Conservation (phyloP, 2,888 invertebrate genomes). For the Sussaba pulchella region DNA sequence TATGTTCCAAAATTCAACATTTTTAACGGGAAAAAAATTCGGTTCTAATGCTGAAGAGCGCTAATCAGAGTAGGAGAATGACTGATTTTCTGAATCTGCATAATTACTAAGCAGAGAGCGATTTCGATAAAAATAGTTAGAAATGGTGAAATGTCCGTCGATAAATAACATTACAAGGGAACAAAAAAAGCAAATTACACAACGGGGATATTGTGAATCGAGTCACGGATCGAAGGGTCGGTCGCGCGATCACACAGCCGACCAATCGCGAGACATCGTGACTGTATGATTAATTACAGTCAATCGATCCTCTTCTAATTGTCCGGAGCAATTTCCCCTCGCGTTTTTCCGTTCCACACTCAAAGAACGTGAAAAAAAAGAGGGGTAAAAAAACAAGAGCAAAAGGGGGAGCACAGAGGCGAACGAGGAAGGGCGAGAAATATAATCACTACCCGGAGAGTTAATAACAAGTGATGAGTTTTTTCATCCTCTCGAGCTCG, state of each 20-base stretch:
- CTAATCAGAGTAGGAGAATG: too few species aligned
- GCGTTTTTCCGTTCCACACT: not conserved
- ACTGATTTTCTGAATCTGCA: too few species aligned
- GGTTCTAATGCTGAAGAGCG: too few species aligned
- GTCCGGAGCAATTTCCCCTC: not conserved
- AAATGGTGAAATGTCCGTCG: too few species aligned
- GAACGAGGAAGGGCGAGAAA: conserved; percentile 28
- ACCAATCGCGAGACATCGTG: conserved; percentile 53
- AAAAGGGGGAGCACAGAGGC: not conserved
- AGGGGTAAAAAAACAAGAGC: conserved; percentile 42
- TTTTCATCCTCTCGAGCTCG: conserved; percentile 28
- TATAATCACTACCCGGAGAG: conserved; percentile 43
- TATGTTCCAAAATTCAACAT: too few species aligned
- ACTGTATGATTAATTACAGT: conserved; percentile 70
- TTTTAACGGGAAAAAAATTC: too few species aligned
- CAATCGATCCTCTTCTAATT: conserved; percentile 57
- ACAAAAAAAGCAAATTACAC: not conserved
- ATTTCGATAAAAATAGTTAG: too few species aligned
- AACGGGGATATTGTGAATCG: not conserved
- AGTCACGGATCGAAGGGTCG: conserved; percentile 11
- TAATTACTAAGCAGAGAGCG: too few species aligned
- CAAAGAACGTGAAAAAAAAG: conserved; percentile 26
- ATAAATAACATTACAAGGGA: not conserved
- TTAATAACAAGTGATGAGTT: conserved; percentile 32
- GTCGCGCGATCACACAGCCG: conserved; percentile 46